Conservation (phyloP, 2,888 invertebrate species). For the Parnassius orleans region DNA sequence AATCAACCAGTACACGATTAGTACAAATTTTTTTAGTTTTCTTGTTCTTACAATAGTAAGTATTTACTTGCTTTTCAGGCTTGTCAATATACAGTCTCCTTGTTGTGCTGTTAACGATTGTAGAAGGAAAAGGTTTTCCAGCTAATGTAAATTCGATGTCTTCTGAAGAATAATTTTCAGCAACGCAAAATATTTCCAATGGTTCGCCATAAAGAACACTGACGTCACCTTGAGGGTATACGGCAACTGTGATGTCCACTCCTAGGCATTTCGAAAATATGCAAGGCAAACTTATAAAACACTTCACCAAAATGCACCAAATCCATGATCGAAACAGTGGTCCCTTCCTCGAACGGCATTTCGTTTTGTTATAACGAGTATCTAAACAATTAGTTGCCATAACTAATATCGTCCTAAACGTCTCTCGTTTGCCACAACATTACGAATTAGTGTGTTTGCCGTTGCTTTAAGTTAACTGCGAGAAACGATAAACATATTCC, state of each 20-base stretch:
- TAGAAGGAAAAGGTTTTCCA: constrained; percentile 49
- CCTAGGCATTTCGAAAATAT: constrained; percentile 58
- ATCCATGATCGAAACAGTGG: constrained; percentile 60
- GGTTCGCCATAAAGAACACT: constrained; percentile 81
- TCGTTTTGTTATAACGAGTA: constrained; percentile 48
- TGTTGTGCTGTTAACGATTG: constrained; percentile 82
- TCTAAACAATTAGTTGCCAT: constrained; percentile 58
- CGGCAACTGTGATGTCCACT: constrained; percentile 53
- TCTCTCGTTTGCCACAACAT: constrained; percentile 58
- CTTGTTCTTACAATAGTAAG: constrained; percentile 78
- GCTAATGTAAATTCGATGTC: constrained; percentile 66
- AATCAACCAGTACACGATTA: constrained; percentile 65
- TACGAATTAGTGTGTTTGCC: constrained; percentile 51
- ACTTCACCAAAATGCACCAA: constrained; percentile 61
- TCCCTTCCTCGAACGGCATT: constrained; percentile 54
- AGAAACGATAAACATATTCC: constrained; percentile 60
- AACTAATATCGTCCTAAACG: constrained; percentile 43
- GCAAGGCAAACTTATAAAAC: constrained; percentile 60
- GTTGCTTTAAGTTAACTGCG: constrained; percentile 43
- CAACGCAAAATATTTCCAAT: constrained; percentile 83
- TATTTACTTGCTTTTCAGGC: constrained; percentile 73
- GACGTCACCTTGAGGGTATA: constrained; percentile 80
- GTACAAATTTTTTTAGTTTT: constrained; percentile 50
- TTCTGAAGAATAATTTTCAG: constrained; percentile 66
- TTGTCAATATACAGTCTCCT: constrained; percentile 79